A percentile compares a stretch with the other conserved stretches of the same genome.
These are phyloP conservation scores for Sinella curviseta DNA, from an alignment of 1,140 invertebrate genomes.

Conservation along the genomic window DNA sequence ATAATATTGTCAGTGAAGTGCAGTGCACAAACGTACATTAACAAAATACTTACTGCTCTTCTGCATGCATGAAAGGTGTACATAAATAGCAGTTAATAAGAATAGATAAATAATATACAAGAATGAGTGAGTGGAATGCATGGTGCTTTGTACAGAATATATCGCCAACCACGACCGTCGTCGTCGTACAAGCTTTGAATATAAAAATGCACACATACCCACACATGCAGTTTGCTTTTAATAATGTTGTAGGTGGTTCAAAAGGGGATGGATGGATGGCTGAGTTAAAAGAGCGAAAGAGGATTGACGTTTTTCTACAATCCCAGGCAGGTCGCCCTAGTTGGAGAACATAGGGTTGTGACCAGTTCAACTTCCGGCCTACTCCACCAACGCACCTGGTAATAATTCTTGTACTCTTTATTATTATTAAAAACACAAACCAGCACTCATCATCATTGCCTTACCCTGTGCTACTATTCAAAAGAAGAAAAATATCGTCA, in stretches of 20 bases:
- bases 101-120: too few relatives aligned
- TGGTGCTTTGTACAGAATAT: too few relatives aligned
- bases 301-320: conserved; percentile 23
- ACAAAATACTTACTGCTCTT: too few relatives aligned
- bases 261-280: conserved; percentile 22
- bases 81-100: too few relatives aligned
- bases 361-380: conserved; percentile 46
- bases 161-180: background rate
- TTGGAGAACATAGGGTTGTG: conserved; percentile 21
- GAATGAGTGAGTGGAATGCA: too few relatives aligned
- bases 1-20: too few relatives aligned
- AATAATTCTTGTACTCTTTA: conserved; percentile 24
- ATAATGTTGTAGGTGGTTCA: conserved; percentile 23
- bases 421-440: background rate
- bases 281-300: conserved; percentile 21
- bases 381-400: conserved; percentile 47
- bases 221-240: background rate
- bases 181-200: background rate
- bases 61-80: too few relatives aligned
- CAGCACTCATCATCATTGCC: background rate
- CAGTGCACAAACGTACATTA: too few relatives aligned
- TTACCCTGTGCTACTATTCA: background rate
- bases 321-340: conserved; percentile 22
- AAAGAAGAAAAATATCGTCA: too few relatives aligned
- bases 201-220: conserved; percentile 2